phyloP scores from a whole-genome alignment of 2,888 invertebrate genomes.

The Clitarchus hookeri region DNA sequence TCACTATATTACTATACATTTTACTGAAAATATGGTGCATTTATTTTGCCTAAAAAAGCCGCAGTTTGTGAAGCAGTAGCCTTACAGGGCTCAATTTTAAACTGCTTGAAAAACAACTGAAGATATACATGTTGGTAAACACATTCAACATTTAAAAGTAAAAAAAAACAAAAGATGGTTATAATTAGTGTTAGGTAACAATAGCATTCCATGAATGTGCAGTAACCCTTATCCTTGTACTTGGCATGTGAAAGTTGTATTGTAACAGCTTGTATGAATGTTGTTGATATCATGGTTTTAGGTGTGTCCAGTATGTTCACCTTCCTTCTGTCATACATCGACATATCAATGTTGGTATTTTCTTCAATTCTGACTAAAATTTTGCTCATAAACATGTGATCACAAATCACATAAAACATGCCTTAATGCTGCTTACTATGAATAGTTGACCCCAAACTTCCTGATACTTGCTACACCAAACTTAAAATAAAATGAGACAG shows the following conservation, averaged over 20 bases:
- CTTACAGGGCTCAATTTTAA: neutral
- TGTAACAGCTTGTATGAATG: neutral
- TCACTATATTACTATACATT: neutral
- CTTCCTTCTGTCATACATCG: conserved; percentile 8
- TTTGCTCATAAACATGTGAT: neutral
- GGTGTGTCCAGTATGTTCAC: neutral
- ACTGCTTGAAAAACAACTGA: neutral
- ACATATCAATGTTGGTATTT: neutral
- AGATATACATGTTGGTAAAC: neutral
- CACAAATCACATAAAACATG: no score
- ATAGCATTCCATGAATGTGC: conserved; percentile 14
- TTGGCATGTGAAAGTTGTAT: neutral
- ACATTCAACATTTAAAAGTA: neutral
- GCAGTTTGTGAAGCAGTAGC: neutral
- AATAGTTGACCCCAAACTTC: no score
- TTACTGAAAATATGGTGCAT: neutral
- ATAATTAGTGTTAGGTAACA: neutral
- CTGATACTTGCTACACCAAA: no score
- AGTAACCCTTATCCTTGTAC: neutral
- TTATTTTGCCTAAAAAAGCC: neutral
- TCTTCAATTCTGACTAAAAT: neutral
- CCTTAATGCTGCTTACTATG: no score
- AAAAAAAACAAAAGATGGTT: neutral
- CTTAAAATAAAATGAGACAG: no score
- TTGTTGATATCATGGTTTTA: neutral